Percentiles rank a stretch among this genome's conserved stretches.
phyloP scores from a whole-genome alignment of 2,797 vertebrate genomes.

The Luscinia megarhynchos region DNA sequence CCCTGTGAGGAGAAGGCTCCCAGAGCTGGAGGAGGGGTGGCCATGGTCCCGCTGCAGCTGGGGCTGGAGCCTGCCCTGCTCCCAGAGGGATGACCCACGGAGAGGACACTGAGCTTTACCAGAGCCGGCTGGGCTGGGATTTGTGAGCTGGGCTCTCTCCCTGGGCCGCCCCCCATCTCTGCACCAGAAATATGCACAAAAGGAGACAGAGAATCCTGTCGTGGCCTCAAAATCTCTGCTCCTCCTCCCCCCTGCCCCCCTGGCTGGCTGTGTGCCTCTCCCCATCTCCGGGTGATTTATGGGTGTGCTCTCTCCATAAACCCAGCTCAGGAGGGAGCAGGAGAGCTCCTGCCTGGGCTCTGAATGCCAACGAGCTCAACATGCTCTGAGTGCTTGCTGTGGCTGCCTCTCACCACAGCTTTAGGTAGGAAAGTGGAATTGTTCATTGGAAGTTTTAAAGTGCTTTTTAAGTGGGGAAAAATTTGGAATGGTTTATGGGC shows the following conservation, averaged over 20 bases:
- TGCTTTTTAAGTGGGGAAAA: no score
- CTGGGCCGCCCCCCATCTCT: neutral
- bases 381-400: no score
- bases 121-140: neutral
- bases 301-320: neutral
- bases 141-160: slow-evolving; percentile 28
- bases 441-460: no score
- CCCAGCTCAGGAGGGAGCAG: neutral
- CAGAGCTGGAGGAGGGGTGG: neutral
- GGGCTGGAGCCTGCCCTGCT: neutral
- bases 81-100: neutral
- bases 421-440: no score
- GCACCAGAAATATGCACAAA: neutral
- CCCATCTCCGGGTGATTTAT: neutral
- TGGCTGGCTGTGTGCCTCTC: neutral
- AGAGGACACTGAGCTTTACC: no score
- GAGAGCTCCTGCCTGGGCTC: neutral
- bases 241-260: neutral
- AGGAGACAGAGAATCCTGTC: neutral
- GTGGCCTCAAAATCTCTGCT: slow-evolving; percentile 9
- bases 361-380: neutral
- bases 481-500: no score
- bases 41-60: neutral
- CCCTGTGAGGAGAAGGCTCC: neutral
- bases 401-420: no score